A percentile compares a stretch with the other conserved stretches of the same genome.
These are phyloP conservation scores for Montifringilla adamsi DNA, from an alignment of 2,113 vertebrate species.

Conservation along the genomic window DNA sequence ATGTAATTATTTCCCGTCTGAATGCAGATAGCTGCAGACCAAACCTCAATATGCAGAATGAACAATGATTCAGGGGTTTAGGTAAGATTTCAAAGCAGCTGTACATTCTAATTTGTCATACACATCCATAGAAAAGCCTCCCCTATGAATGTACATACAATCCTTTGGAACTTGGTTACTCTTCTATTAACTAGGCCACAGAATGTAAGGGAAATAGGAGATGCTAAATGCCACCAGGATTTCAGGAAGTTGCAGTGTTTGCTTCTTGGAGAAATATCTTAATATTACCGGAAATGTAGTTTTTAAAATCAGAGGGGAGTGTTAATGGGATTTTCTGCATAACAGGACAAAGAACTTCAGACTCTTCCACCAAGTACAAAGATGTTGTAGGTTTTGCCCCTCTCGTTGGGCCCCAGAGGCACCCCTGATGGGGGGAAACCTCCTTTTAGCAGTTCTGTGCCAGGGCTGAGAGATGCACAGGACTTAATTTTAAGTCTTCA, in stretches of 20 bases:
- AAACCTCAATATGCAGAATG: neutral
- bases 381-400: too few relatives aligned
- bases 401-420: too few relatives aligned
- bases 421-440: too few relatives aligned
- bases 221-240: neutral
- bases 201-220: neutral
- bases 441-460: too few relatives aligned
- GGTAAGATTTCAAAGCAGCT: neutral
- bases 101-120: neutral
- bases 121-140: neutral
- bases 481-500: too few relatives aligned
- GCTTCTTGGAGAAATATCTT: neutral
- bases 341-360: neutral
- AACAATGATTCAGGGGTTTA: neutral
- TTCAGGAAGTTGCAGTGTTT: neutral
- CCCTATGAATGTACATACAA: neutral
- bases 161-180: neutral
- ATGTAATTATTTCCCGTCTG: slow-evolving; percentile 62
- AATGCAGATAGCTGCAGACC: slow-evolving; percentile 10
- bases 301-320: neutral
- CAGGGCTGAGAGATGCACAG: too few relatives aligned
- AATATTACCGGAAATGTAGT: neutral
- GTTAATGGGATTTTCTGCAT: neutral
- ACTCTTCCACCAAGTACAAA: neutral
- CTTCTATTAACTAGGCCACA: neutral